Base-by-base conservation (phyloP, 2,797 vertebrate species). In the Lacerta agilis region DNA sequence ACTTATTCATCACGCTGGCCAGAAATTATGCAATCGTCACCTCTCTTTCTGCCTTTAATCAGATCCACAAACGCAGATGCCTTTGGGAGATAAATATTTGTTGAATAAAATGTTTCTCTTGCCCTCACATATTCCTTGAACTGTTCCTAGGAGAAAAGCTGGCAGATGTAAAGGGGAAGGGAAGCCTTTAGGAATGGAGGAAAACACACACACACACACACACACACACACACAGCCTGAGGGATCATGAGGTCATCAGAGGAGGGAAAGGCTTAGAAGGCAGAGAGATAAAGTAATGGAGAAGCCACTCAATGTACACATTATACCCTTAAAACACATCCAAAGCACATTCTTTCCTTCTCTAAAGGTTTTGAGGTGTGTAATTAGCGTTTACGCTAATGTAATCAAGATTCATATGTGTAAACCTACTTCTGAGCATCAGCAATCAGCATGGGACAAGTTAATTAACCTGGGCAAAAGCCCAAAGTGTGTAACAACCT, bases 1-100 rank as follows among this genome's bases (percentile, higher is more conserved):
- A 41, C 36, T 83, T 80, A 58, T 67, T 76, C 43, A 88, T 55
- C 10, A 61, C 9, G 29, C 45, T 86, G 29, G 49, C 4, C 72
- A 87, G 80, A 83, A 10, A 18, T 78, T 0, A 77, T 87, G 77
- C 83, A 88, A 72, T 41, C 80, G 87, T 11, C 25, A 88, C 1
- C 45, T 8, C 6, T 85, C 29, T 25, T 82, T 85, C 83, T 82
- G 58, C 75, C 89, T 88, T 7, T 5, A 43, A 75, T 86, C 78
- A 90, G 25, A 33, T 86, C 6, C 73, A 10, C 33, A 78, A 79
- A 41, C 27, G 55, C 55, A 38, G 18, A 58, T 49, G 5, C 25
- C 72, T 91, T 85, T 38, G 45, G 27, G 89, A 36, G 36, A 86
- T 13, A 18, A 4, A n/a, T 0, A 23, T n/a, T 66, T 85, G 7